Base-by-base conservation (phyloP, 2,113 vertebrate genomes). In the Prunella fulvescens region DNA sequence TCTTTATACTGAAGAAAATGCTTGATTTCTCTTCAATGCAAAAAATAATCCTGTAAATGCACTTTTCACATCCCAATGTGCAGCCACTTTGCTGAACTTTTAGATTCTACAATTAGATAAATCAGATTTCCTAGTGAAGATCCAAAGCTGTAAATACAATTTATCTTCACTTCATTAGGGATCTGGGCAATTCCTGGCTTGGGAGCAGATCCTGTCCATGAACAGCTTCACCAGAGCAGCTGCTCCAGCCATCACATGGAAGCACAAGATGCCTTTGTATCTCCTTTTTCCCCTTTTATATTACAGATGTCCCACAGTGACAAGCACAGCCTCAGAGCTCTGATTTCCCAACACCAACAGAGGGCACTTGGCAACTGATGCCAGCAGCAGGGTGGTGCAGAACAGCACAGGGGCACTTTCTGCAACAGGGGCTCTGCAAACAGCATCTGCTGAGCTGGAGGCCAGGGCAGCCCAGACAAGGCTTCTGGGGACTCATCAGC, bases 11-110 rank as follows among this genome's bases (percentile, higher is more conserved):
- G 58, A 53, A 70, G 29, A 65, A 92, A 82, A 89, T 17, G 26
- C 17, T 54, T 78, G 14, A 56, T 35, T 70, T 92, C 61, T 57
- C 51, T 71, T 79, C 71, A 70, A 22, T 47, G 39, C 23, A 85
- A 47, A 74, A 95, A 90, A 44, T 56, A 91, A 92, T 82, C 62
- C 66, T 40, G 29, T 54, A 91, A 97, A 86, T 42, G 58, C 66
- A 50, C 50, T 83, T 90, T 54, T 78, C 54, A n/a, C 37, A 33
- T 88, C 58, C 58, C 85, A 50, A 4, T 56, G 71, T 71, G 54
- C 60, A 80, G 74, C 29, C 71, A 73, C 50, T 61, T 73, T 50
- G 58, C 13, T 87, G 66, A 95, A 69, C 70, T 65, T 89, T 37
- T 31, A 33, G 37, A 88, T 82, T 73, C 78, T 77, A 44, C 85